Percentiles rank a stretch among this genome's conserved stretches.
Evolutionary conservation across 2,113 vertebrate species (phyloP).

Genomic region (Morone saxatilis): DNA sequence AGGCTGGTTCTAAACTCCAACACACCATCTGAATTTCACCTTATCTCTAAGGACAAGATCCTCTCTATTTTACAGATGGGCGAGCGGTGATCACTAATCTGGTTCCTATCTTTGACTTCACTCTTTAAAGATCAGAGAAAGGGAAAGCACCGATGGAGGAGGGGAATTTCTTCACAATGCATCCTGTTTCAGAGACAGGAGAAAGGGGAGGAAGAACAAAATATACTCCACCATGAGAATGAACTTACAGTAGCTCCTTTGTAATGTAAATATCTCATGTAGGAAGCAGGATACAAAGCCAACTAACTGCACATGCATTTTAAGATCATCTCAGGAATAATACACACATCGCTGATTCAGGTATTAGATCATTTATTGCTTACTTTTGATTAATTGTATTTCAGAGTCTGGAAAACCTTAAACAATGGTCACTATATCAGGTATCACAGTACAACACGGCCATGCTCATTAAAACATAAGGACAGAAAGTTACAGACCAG

Average conservation of each 20-base stretch:
- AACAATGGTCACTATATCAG: not conserved
- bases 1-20: constrained; percentile 32
- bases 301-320: not conserved
- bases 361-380: not conserved
- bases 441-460: not conserved
- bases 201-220: not conserved
- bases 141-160: constrained; percentile 13
- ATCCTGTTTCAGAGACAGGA: constrained; percentile 28
- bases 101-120: constrained; percentile 43
- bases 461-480: not conserved
- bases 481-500: not conserved
- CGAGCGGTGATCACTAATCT: constrained; percentile 41
- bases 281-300: not conserved
- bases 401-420: no score
- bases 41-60: constrained; percentile 64
- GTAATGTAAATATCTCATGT: not conserved
- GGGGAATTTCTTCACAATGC: constrained; percentile 7
- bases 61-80: constrained; percentile 59
- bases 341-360: not conserved
- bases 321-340: constrained; percentile 8
- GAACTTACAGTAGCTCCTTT: not conserved
- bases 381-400: no score
- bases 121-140: constrained; percentile 47
- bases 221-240: not conserved
- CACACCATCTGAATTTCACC: constrained; percentile 58